These are phyloP conservation scores for Amazonetta brasiliensis DNA, from an alignment of 2,797 vertebrate genomes.

Conservation along the genomic window DNA sequence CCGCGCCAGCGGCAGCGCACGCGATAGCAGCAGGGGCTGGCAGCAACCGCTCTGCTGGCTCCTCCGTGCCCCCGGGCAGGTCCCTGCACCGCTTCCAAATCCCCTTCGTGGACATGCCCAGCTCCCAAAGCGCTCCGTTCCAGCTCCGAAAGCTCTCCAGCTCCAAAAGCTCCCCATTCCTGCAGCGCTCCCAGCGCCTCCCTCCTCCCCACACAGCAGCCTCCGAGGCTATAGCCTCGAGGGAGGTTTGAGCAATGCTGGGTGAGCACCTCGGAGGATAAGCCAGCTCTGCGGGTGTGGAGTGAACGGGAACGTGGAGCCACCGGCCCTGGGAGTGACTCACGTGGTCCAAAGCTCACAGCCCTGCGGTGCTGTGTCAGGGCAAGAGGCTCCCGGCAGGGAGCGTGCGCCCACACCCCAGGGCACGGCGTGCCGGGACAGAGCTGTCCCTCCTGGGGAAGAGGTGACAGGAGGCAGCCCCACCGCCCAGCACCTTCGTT, in stretches of 20 bases:
- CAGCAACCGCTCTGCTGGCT: not conserved
- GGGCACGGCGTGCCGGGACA: not conserved
- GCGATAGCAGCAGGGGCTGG: not conserved
- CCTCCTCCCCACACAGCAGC: accelerated
- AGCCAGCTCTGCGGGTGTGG: accelerated
- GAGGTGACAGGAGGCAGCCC: not conserved
- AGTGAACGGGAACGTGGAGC: not conserved
- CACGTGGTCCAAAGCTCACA: not conserved
- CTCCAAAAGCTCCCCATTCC: not conserved
- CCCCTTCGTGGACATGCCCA: not conserved
- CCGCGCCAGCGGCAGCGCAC: not conserved
- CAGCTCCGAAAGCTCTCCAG: not conserved
- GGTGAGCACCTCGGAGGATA: not conserved
- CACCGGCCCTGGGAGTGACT: not conserved
- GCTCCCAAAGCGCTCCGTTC: not conserved
- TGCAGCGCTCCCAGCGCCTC: not conserved
- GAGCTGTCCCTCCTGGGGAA: not conserved
- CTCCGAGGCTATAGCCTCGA: not conserved
- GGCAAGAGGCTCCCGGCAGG: not conserved
- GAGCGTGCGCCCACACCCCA: accelerated
- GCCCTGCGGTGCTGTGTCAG: not conserved
- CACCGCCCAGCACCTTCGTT: not conserved
- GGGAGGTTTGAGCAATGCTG: accelerated
- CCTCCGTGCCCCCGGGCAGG: not conserved
- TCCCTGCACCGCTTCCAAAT: not conserved